These are phyloP conservation scores for Stomatorhinus ivindoensis DNA, from an alignment of 2,113 vertebrate species.

Conservation along the genomic window DNA sequence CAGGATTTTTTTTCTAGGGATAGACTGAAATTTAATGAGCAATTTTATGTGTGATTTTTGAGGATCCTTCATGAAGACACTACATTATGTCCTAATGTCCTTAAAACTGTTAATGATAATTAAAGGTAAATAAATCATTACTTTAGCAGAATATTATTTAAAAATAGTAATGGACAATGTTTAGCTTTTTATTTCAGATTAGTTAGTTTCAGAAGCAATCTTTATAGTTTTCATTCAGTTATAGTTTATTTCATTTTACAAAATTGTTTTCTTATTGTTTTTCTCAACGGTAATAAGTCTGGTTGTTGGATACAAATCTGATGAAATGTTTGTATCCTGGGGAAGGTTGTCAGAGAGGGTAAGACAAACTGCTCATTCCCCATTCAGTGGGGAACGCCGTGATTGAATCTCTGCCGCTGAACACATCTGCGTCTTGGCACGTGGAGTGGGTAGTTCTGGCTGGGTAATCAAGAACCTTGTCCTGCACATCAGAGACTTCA, in stretches of 20 bases:
- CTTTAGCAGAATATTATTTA: background rate
- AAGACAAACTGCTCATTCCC: background rate
- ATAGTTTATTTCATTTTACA: background rate
- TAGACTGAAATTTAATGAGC: background rate
- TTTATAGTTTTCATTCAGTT: background rate
- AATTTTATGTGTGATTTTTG: background rate
- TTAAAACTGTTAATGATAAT: background rate
- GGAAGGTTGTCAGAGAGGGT: background rate
- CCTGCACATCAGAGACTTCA: background rate
- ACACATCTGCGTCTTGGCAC: background rate
- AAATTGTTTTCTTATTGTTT: background rate
- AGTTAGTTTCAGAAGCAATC: background rate
- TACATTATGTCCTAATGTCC: background rate
- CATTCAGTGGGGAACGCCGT: background rate
- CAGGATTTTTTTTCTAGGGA: background rate
- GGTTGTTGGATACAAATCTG: background rate
- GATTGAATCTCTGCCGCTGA: background rate
- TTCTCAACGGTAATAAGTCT: background rate
- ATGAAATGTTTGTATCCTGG: background rate
- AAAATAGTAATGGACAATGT: background rate
- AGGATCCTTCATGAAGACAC: background rate
- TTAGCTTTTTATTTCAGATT: background rate
- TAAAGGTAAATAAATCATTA: background rate
- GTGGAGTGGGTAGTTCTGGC: background rate
- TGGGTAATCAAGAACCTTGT: background rate